Base-by-base conservation (phyloP, 2,888 invertebrate genomes). In the Ephialtes manifestator region DNA sequence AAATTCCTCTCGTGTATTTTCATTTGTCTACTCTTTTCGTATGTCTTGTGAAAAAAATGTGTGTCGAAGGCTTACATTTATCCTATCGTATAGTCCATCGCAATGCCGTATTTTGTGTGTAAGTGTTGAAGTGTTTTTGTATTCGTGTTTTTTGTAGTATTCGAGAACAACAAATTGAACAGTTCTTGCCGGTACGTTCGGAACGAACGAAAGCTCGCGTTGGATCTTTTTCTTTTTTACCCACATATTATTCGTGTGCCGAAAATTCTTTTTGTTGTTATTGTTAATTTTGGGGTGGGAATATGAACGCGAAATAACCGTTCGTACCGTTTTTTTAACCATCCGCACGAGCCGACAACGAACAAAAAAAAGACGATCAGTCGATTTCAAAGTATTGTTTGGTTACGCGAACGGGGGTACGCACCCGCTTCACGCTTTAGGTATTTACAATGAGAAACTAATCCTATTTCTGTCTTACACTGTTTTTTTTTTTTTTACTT, bases 381-480 rank as follows among this genome's bases (percentile, higher is more conserved):
- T 85, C 51, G 78, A 83, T 78, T 65, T 83, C 51, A 79, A 86
- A 79, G 76, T 43, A 77, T 72, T 43, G 48, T 53, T 81, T 67
- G 39, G 58, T 28, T 51, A 48, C 55, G 43, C 65, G 35, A 65
- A 39, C 35, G 60, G 35, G 60, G 60, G 60, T 63, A 63, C 60
- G 60, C 60, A 63, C 60, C 35, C 60, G n/a, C 31, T 78, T 78
- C 88, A 87, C 89, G 90, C 91, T 89, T 91, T 91, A 90, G 90
- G 90, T 92, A 92, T 92, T 90, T 92, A 92, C 92, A 92, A 91
- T 92, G 92, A 93, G 68, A 88, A 93, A 93, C 94, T 94, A 94
- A 93, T 90, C 92, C 93, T 94, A 93, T 92, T 92, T 81, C 20
- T 39, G 39, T 20, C 20, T 39, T 65, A 39, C 20, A 5, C 83